A percentile compares a stretch with the other conserved stretches of the same genome.
phyloP scores from a whole-genome alignment of 2,113 vertebrate genomes.

The Eretmochelys imbricata region DNA sequence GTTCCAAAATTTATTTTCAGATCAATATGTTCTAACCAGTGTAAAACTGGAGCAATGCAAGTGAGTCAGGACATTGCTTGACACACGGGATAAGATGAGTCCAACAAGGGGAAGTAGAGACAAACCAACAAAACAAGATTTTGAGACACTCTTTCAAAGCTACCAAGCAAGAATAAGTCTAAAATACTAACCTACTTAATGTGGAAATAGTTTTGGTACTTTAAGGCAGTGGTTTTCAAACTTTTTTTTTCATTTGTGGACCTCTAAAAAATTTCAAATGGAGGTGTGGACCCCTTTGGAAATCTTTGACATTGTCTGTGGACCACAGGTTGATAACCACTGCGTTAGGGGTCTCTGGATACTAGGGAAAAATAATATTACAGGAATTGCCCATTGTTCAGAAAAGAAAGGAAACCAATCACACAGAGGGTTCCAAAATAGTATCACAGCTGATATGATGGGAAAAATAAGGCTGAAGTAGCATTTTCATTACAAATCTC shows the following conservation, averaged over 20 bases:
- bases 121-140: conserved; percentile 45
- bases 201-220: conserved; percentile 19
- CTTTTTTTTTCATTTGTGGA: too few relatives aligned
- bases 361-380: conserved; percentile 54
- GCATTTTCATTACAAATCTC: conserved; percentile 27
- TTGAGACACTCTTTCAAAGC: conserved; percentile 44
- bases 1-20: background rate
- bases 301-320: too few relatives aligned
- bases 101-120: background rate
- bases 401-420: background rate
- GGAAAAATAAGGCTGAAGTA: background rate
- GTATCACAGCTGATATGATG: background rate
- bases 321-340: too few relatives aligned
- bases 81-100: background rate
- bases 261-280: too few relatives aligned
- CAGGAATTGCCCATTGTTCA: conserved; percentile 39
- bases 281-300: too few relatives aligned
- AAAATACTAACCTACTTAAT: background rate
- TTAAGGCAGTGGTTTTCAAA: too few relatives aligned
- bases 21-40: too few relatives aligned
- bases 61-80: too few relatives aligned
- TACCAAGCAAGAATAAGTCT: background rate
- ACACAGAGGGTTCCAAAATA: background rate
- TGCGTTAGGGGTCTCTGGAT: conserved; percentile 30
- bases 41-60: too few relatives aligned